Percentiles rank a stretch among this genome's conserved stretches.
These are phyloP conservation scores for Poecilia latipinna DNA, from an alignment of 2,113 vertebrate genomes.

Conservation along the genomic window DNA sequence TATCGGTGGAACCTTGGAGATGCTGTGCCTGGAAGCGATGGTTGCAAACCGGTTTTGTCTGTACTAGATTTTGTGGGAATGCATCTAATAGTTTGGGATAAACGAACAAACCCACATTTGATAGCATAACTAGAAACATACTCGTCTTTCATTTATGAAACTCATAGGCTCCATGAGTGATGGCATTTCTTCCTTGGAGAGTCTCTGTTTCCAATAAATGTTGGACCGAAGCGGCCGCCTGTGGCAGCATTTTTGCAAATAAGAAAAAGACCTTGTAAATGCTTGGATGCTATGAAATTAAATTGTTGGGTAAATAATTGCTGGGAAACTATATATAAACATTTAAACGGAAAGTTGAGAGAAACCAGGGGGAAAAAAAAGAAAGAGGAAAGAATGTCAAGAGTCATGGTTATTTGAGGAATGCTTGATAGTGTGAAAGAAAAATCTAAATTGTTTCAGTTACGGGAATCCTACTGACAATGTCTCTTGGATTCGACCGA, in stretches of 20 bases:
- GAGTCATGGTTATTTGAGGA: constrained; percentile 74
- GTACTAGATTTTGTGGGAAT: constrained; percentile 1
- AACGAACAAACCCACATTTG: not conserved
- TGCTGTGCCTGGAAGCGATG: not conserved
- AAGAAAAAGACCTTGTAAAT: not conserved
- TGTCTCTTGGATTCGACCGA: constrained; percentile 55
- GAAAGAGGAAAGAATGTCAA: constrained; percentile 52
- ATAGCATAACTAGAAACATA: not conserved
- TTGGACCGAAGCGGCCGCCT: not conserved
- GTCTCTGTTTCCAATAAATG: constrained; percentile 1
- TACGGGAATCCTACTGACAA: constrained; percentile 71
- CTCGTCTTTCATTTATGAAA: not conserved
- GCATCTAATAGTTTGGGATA: not conserved
- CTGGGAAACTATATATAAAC: constrained; percentile 21
- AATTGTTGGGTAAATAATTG: constrained; percentile 12
- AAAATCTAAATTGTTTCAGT: constrained; percentile 58
- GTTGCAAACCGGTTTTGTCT: not conserved
- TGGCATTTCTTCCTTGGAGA: not conserved
- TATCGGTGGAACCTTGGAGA: not conserved
- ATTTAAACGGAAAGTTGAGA: constrained; percentile 11
- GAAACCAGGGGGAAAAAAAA: constrained; percentile 9
- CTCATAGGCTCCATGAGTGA: not conserved
- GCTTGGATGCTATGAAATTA: not conserved
- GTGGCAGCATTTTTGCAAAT: constrained; percentile 6
- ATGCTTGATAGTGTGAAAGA: constrained; percentile 54